Percentiles rank a stretch among this genome's conserved stretches.
These are phyloP conservation scores for Pseudomyrmex pallidus DNA, from an alignment of 1,140 invertebrate species.

Conservation along the genomic window DNA sequence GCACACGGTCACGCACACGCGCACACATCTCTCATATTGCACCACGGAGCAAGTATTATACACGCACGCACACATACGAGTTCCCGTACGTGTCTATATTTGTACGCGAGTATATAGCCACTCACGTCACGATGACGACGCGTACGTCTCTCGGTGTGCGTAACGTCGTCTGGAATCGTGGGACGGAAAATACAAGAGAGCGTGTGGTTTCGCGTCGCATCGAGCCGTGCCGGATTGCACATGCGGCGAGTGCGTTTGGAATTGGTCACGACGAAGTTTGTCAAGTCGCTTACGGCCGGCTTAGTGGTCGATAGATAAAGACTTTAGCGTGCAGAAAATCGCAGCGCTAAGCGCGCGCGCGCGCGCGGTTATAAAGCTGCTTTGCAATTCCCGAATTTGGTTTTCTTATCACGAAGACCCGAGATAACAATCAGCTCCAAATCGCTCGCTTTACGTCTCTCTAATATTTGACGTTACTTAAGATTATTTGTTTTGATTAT, in stretches of 20 bases:
- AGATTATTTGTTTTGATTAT: too few relatives aligned
- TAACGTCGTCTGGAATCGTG: conserved; percentile 40
- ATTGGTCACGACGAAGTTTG: conserved; percentile 55
- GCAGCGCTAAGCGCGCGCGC: neutral
- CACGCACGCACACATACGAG: neutral
- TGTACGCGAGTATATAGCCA: conserved; percentile 5
- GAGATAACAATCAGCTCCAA: neutral
- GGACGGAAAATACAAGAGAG: conserved; percentile 60
- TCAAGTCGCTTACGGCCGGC: conserved; percentile 52
- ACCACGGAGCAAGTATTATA: neutral
- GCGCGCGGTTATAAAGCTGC: neutral
- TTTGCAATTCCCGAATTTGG: conserved; percentile 1
- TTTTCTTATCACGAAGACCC: neutral
- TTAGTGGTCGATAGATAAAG: conserved; percentile 45
- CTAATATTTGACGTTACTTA: neutral
- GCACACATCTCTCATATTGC: neutral
- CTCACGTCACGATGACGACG: conserved; percentile 33
- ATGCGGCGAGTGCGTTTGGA: conserved; percentile 45
- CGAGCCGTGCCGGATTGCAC: conserved; percentile 39
- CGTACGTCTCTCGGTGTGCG: conserved; percentile 17
- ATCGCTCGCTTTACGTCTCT: neutral
- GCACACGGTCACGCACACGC: conserved; percentile 2
- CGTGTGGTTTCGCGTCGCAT: conserved; percentile 44
- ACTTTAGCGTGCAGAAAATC: conserved; percentile 2
- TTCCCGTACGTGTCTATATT: neutral